phyloP scores from a whole-genome alignment of 2,888 invertebrate genomes.

The Hermaeophaga mercurialis region DNA sequence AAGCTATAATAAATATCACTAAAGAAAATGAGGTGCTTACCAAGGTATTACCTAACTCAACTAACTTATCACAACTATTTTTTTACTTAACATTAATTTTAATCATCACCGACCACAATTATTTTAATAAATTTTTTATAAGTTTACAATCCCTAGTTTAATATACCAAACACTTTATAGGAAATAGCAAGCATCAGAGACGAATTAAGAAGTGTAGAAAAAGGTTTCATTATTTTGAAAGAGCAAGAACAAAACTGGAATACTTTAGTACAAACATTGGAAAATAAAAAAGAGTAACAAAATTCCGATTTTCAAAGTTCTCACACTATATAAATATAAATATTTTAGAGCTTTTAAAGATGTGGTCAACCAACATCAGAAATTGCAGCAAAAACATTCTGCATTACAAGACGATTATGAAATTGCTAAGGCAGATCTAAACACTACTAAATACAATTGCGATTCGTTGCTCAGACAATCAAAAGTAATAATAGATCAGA shows the following conservation, averaged over 20 bases:
- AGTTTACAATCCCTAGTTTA: not conserved
- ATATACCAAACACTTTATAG: not conserved
- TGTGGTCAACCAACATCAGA: constrained; percentile 24
- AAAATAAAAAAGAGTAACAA: constrained; percentile 4
- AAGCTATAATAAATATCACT: constrained; percentile 25
- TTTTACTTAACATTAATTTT: not conserved
- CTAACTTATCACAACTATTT: too few relatives aligned
- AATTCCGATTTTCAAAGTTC: not conserved
- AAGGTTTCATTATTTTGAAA: not conserved
- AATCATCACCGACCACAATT: too few relatives aligned
- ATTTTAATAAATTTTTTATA: too few relatives aligned
- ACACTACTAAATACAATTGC: constrained; percentile 12
- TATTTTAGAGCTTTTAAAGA: constrained; percentile 31
- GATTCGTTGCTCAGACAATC: constrained; percentile 32
- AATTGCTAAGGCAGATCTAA: constrained; percentile 16
- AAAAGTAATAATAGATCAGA: constrained; percentile 32
- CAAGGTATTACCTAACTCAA: too few relatives aligned
- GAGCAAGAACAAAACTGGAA: constrained; percentile 3
- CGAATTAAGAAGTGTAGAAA: not conserved
- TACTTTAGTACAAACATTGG: not conserved
- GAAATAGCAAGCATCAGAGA: not conserved
- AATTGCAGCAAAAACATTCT: constrained; percentile 31
- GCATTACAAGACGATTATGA: constrained; percentile 22
- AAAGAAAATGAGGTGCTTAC: constrained; percentile 34
- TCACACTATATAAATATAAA: not conserved